Evolutionary conservation across 2,113 vertebrate genomes (phyloP), one percentile per base, ranked within the genome.

Genomic region (Thamnaconus septentrionalis): DNA sequence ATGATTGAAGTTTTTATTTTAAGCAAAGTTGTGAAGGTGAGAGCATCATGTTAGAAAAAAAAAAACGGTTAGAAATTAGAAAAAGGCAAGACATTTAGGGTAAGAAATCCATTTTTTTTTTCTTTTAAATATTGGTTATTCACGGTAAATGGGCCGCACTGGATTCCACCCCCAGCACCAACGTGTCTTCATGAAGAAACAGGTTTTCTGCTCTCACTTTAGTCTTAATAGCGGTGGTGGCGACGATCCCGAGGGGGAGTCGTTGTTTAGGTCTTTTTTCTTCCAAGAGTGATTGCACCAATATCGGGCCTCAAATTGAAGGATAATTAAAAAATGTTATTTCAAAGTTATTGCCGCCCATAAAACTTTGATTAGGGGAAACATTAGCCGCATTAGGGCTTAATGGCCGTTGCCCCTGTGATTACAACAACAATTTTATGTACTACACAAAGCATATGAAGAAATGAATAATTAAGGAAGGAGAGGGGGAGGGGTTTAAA

Each of bases 301-400:
- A 94, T 94, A 94, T 94, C 91, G 85, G 86, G 85, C 92, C 93
- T 93, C 93, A 93, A 93, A 96, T 97, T 92, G 95, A 95, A 94
- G 94, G 91, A 94, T 97, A 96, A 98, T 96, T 94, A 97, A 95
- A 96, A 96, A 95, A 95, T 95, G 94, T 97, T 97, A 93, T 95
- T 96, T 96, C 88, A 93, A 94, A 95, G 93, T 93, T 93, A 96
- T 96, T 95, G 95, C 92, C 90, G 91, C 93, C 94, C 93, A 97
- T 98, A 96, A 97, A 98, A 96, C 93, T 95, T 96, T 96, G 95
- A 98, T 98, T 96, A 96, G 94, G 93, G 18, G 92, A 91, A 93
- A 96, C 94, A 96, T 96, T 96, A 94, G 92, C 92, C 93, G 88
- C 79, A 92, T 92, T 92, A 92, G 77, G 91, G 91, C 95, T 96